Evolutionary conservation across 2,888 invertebrate genomes (phyloP).

Genomic region (Candidula unifasciata): DNA sequence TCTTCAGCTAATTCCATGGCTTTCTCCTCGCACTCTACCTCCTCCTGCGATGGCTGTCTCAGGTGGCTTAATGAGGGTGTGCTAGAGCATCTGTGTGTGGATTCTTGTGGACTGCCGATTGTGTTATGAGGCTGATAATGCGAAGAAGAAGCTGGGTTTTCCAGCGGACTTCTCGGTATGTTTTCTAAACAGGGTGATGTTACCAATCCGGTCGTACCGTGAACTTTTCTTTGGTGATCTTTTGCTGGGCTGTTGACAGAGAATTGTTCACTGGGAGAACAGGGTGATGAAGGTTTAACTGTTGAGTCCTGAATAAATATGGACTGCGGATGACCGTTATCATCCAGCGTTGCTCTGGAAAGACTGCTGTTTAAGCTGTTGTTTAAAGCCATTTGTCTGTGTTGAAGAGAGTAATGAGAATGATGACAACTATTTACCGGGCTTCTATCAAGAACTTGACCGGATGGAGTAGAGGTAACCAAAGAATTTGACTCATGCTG

Average conservation of each 20-base stretch:
- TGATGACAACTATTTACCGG: neutral
- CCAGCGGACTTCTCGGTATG: neutral
- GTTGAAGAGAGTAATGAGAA: slow-evolving; percentile 30
- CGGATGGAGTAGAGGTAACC: neutral
- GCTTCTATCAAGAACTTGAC: neutral
- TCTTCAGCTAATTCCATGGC: slow-evolving; percentile 78
- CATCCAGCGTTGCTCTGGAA: neutral
- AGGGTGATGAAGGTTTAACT: neutral
- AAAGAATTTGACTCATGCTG: neutral
- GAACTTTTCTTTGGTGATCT: slow-evolving; percentile 48
- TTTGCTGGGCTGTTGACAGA: slow-evolving; percentile 17
- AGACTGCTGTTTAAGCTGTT: neutral
- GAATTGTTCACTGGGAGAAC: neutral
- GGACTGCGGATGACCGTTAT: neutral
- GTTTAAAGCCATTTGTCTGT: neutral
- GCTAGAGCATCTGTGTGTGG: neutral
- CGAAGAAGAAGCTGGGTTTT: neutral
- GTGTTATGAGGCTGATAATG: slow-evolving; percentile 44
- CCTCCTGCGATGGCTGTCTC: slow-evolving; percentile 81
- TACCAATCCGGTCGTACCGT: slow-evolving; percentile 29
- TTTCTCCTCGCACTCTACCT: slow-evolving; percentile 87
- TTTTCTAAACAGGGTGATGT: neutral
- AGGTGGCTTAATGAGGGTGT: slow-evolving; percentile 55
- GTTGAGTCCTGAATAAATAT: slow-evolving; percentile 28
- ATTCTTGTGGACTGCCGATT: neutral